Conservation (phyloP, 1,140 invertebrate species). For the Drosophila ogumai region DNA sequence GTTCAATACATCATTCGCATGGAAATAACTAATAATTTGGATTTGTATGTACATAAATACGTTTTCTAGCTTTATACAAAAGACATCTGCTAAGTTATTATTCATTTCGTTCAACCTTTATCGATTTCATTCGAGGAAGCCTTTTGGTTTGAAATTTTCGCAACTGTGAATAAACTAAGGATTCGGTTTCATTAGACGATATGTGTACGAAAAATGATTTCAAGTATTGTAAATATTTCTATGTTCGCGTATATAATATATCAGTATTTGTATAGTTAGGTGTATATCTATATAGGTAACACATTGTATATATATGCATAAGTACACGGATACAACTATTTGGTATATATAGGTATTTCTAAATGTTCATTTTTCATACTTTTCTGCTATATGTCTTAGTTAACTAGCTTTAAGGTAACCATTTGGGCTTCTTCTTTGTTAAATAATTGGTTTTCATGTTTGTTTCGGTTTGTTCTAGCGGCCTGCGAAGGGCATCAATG, state of each 20-base stretch:
- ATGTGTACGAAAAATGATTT: slow-evolving; percentile 70
- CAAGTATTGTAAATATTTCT: slow-evolving; percentile 46
- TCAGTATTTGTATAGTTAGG: slow-evolving; percentile 32
- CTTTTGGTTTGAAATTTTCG: slow-evolving; percentile 26
- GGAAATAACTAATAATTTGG: slow-evolving; percentile 19
- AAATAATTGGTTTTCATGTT: slow-evolving; percentile 25
- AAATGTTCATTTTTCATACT: slow-evolving; percentile 33
- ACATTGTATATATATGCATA: slow-evolving; percentile 53
- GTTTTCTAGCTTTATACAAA: slow-evolving; percentile 49
- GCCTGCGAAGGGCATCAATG: slow-evolving; percentile 77
- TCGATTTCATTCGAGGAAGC: slow-evolving; percentile 28
- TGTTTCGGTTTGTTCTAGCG: slow-evolving; percentile 66
- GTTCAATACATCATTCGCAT: slow-evolving; percentile 33
- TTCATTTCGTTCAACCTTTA: not conserved
- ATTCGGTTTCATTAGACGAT: slow-evolving; percentile 54
- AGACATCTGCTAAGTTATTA: slow-evolving; percentile 11
- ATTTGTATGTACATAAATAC: slow-evolving; percentile 34
- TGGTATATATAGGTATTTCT: slow-evolving; percentile 36
- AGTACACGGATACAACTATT: slow-evolving; percentile 43
- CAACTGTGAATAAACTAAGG: slow-evolving; percentile 36
- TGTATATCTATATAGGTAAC: slow-evolving; percentile 53
- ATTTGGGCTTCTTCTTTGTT: slow-evolving; percentile 11
- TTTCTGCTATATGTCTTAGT: slow-evolving; percentile 38
- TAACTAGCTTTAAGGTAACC: slow-evolving; percentile 45
- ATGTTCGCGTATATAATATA: slow-evolving; percentile 42